Conservation (phyloP, 2,888 invertebrate species). For the Microctonus aethiopoides region DNA sequence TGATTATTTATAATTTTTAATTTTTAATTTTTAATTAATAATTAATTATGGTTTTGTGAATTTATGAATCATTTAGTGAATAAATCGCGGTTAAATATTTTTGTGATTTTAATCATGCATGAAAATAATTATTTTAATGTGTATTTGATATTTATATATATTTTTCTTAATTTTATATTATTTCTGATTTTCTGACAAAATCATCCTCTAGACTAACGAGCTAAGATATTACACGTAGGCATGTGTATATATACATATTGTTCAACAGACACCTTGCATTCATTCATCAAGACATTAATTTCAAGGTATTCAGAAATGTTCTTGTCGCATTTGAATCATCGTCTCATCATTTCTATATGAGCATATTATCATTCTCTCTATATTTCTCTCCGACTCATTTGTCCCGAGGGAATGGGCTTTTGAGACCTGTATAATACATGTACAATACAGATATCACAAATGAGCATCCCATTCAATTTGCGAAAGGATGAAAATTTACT, state of each 20-base stretch:
- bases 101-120: not conserved
- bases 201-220: conserved; percentile 21
- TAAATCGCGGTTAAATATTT: not conserved
- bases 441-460: not conserved
- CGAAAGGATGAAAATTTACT: not conserved
- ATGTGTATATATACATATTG: not conserved
- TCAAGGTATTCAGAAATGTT: conserved; percentile 14
- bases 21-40: too few relatives aligned
- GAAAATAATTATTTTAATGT: not conserved
- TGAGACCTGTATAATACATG: not conserved
- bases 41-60: too few relatives aligned
- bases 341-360: conserved; percentile 1
- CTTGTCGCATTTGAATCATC: not conserved
- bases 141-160: too few relatives aligned
- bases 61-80: not conserved
- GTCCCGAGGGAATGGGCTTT: not conserved
- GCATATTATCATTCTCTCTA: not conserved
- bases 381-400: conserved; percentile 1
- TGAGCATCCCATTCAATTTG: not conserved
- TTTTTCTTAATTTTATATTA: not conserved
- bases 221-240: not conserved
- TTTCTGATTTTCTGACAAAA: too few relatives aligned
- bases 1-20: too few relatives aligned
- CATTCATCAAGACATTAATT: conserved; percentile 24
- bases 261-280: conserved; percentile 11